phyloP scores from a whole-genome alignment of 2,888 invertebrate genomes.

The Harpagoxenus sublaevis region DNA sequence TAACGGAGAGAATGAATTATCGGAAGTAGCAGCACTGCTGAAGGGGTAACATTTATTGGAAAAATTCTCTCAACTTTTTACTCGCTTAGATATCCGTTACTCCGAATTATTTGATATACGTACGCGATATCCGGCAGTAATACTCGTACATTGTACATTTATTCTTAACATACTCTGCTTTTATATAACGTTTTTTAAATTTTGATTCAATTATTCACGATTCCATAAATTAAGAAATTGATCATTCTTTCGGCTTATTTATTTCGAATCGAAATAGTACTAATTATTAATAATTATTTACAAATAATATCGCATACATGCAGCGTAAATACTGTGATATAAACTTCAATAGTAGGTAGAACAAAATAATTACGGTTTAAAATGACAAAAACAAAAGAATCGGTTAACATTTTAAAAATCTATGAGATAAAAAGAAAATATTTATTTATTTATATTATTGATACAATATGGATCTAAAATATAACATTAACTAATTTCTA shows the following conservation, averaged over 20 bases:
- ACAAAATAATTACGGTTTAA: no score
- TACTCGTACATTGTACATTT: background rate
- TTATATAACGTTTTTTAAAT: background rate
- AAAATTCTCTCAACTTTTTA: constrained; percentile 41
- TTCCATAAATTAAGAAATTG: background rate
- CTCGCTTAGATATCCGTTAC: background rate
- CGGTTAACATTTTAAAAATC: background rate
- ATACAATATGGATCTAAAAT: background rate
- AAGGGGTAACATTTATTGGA: constrained; percentile 42
- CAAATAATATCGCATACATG: background rate
- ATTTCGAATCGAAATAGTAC: background rate
- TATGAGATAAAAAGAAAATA: background rate
- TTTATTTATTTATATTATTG: background rate
- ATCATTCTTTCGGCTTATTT: background rate
- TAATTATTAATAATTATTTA: background rate
- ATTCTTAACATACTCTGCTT: background rate
- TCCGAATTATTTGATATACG: constrained; percentile 39
- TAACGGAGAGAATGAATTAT: constrained; percentile 44
- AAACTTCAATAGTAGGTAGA: background rate
- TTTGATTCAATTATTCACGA: background rate
- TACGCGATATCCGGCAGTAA: background rate
- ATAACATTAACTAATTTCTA: background rate
- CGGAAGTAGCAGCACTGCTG: background rate
- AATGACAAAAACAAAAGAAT: background rate
- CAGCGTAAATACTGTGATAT: background rate